Evolutionary conservation across 2,113 vertebrate species (phyloP).

Genomic region (Chauna torquata): DNA sequence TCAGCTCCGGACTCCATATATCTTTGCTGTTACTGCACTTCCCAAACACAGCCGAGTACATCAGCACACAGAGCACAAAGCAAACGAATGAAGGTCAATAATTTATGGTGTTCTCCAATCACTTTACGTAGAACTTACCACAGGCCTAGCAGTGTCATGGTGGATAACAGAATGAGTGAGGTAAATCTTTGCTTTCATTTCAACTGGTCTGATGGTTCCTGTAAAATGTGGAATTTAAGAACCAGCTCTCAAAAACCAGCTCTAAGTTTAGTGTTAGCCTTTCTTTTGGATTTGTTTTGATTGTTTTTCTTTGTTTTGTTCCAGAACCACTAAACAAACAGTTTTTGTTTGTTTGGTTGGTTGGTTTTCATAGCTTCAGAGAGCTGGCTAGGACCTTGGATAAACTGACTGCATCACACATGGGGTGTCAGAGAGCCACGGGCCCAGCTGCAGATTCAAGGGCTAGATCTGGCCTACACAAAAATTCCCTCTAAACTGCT

Average conservation of each 20-base stretch:
- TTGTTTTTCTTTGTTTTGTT: neutral
- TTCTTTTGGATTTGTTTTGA: neutral
- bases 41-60: neutral
- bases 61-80: neutral
- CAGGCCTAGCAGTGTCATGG: neutral
- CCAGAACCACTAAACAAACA: neutral
- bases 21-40: neutral
- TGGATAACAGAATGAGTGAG: neutral
- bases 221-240: neutral
- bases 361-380: neutral
- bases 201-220: fast-evolving
- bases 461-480: neutral
- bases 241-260: neutral
- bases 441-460: neutral
- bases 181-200: neutral
- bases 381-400: neutral
- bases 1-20: neutral
- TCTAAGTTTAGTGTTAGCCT: neutral
- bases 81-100: neutral
- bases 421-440: neutral
- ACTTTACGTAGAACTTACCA: fast-evolving
- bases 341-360: no score
- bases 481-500: neutral
- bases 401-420: neutral
- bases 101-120: neutral